A percentile compares a stretch with the other conserved stretches of the same genome.
These are phyloP conservation scores for Pagrus major DNA, from an alignment of 2,113 vertebrate genomes.

Conservation along the genomic window DNA sequence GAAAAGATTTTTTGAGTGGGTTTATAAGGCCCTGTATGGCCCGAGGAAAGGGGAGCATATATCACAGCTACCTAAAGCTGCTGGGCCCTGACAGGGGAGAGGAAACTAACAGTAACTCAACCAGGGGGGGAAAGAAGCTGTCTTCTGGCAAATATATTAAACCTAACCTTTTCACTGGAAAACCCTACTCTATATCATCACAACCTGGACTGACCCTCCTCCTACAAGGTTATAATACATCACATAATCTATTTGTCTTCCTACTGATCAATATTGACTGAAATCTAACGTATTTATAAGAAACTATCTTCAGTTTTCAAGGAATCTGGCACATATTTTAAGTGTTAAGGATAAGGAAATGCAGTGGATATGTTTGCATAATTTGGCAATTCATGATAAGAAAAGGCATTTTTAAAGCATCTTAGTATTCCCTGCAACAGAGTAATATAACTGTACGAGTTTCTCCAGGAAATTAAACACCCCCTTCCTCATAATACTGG, in stretches of 20 bases:
- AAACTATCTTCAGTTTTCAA: conserved; percentile 6
- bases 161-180: conserved; percentile 63
- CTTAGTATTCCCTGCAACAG: conserved; percentile 37
- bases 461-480: not conserved
- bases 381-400: conserved; percentile 74
- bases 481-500: conserved; percentile 10
- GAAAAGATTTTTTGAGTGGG: conserved; percentile 77
- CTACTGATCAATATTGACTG: conserved; percentile 38
- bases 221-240: conserved; percentile 38
- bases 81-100: conserved; percentile 56
- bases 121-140: conserved; percentile 51
- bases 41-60: conserved; percentile 66
- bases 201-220: conserved; percentile 36
- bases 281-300: conserved; percentile 42
- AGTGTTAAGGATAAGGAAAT: conserved; percentile 51
- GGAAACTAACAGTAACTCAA: conserved; percentile 67
- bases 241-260: conserved; percentile 49
- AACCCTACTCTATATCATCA: conserved; percentile 56
- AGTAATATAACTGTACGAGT: conserved; percentile 23
- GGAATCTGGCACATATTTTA: conserved; percentile 57
- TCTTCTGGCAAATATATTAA: conserved; percentile 70
- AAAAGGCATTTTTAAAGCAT: conserved; percentile 68
- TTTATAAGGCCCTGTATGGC: conserved; percentile 79
- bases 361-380: conserved; percentile 66
- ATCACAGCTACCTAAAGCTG: conserved; percentile 75